Evolutionary conservation across 2,888 invertebrate genomes (phyloP).

Genomic region (Dicroscelio sp.): DNA sequence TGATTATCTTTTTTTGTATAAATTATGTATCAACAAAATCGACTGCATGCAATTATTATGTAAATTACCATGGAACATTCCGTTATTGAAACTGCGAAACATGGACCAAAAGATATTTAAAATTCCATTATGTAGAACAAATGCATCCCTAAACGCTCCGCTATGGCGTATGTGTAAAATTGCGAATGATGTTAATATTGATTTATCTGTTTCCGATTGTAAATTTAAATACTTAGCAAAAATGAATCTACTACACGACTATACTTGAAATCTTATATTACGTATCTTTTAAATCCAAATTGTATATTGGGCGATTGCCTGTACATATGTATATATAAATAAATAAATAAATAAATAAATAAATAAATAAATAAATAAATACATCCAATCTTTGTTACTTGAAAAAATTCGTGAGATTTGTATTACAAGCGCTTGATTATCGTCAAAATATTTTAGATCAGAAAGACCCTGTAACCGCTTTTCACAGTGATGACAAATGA

Average conservation of each 20-base stretch:
- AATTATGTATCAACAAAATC: not conserved
- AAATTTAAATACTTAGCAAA: no score
- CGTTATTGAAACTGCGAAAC: not conserved
- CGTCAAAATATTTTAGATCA: not conserved
- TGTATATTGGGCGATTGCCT: not conserved
- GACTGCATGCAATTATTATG: not conserved
- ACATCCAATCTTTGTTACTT: not conserved
- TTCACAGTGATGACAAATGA: not conserved
- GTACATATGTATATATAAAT: not conserved
- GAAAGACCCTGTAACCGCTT: not conserved
- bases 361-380: not conserved
- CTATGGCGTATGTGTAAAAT: not conserved
- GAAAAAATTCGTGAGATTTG: not conserved
- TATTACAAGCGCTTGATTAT: not conserved
- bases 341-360: no score
- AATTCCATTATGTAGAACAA: not conserved
- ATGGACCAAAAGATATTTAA: not conserved
- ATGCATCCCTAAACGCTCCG: not conserved
- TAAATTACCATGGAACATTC: not conserved
- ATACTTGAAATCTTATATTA: not conserved
- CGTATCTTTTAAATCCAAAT: no score
- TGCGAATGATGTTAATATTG: not conserved
- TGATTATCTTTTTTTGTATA: not conserved
- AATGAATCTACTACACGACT: no score
- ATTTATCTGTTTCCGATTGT: not conserved